phyloP scores from a whole-genome alignment of 2,888 invertebrate species.

The Cephus sareptanus region DNA sequence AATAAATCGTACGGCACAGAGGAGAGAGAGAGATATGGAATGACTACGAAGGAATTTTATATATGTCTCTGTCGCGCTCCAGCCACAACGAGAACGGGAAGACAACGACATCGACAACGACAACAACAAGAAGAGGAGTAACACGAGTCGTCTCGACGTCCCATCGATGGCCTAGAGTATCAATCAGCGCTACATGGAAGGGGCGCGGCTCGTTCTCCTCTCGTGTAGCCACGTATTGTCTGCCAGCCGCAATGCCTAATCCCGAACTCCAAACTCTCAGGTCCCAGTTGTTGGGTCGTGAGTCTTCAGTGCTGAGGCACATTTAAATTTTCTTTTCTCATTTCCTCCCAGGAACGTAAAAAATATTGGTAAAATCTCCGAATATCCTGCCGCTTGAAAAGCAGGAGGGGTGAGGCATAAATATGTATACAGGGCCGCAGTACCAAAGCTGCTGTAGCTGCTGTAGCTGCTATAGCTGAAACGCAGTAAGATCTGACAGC shows the following conservation, averaged over 20 bases:
- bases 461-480: too few relatives aligned
- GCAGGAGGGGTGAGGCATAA: background rate
- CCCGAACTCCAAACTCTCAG: background rate
- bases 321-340: background rate
- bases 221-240: conserved; percentile 53
- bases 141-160: conserved; percentile 11
- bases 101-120: conserved; percentile 9
- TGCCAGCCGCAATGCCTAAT: conserved; percentile 25
- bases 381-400: background rate
- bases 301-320: background rate
- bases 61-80: background rate
- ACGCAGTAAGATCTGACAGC: background rate
- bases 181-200: conserved; percentile 57
- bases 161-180: conserved; percentile 43
- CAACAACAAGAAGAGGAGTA: background rate
- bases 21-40: background rate
- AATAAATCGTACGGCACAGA: background rate
- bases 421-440: background rate
- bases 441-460: too few relatives aligned
- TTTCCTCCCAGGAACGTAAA: background rate
- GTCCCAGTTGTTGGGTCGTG: background rate
- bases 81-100: conserved; percentile 15
- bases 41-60: background rate
- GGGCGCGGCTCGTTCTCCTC: conserved; percentile 54
- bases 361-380: background rate